These are phyloP conservation scores for Apoda limacodes DNA, from an alignment of 2,888 invertebrate genomes.

Conservation along the genomic window DNA sequence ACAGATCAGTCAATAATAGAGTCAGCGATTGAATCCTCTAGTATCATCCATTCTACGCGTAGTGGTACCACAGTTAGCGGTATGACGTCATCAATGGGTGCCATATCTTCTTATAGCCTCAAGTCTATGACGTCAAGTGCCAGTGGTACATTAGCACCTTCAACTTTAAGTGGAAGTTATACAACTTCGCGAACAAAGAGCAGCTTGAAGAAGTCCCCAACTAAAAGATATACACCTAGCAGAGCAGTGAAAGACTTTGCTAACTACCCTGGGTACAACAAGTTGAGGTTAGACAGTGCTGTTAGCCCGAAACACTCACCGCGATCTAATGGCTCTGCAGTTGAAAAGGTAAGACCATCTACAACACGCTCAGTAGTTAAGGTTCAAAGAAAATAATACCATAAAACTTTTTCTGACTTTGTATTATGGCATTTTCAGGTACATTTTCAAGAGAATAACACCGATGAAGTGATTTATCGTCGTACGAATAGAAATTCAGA, in stretches of 20 bases:
- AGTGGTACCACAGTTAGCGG: slow-evolving; percentile 38
- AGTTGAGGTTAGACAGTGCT: slow-evolving; percentile 58
- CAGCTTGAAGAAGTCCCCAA: slow-evolving; percentile 52
- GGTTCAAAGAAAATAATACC: slow-evolving; percentile 1
- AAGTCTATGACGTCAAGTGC: slow-evolving; percentile 48
- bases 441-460: slow-evolving; percentile 52
- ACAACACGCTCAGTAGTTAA: slow-evolving; percentile 5
- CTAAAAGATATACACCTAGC: slow-evolving; percentile 50
- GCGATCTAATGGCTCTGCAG: slow-evolving; percentile 30
- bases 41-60: slow-evolving; percentile 45
- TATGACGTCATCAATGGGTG: slow-evolving; percentile 50
- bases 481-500: slow-evolving; percentile 49
- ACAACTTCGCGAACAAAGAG: slow-evolving; percentile 54
- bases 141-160: slow-evolving; percentile 52
- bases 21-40: slow-evolving; percentile 39
- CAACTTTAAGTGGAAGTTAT: slow-evolving; percentile 51
- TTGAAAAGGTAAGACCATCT: slow-evolving; percentile 40
- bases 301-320: slow-evolving; percentile 62
- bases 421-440: slow-evolving; percentile 34
- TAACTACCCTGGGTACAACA: slow-evolving; percentile 56
- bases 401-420: too few species aligned
- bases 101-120: slow-evolving; percentile 52
- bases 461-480: slow-evolving; percentile 48
- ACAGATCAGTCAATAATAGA: slow-evolving; percentile 40
- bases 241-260: slow-evolving; percentile 40